These are phyloP conservation scores for Champsocephalus esox DNA, from an alignment of 2,797 vertebrate genomes.

Conservation along the genomic window DNA sequence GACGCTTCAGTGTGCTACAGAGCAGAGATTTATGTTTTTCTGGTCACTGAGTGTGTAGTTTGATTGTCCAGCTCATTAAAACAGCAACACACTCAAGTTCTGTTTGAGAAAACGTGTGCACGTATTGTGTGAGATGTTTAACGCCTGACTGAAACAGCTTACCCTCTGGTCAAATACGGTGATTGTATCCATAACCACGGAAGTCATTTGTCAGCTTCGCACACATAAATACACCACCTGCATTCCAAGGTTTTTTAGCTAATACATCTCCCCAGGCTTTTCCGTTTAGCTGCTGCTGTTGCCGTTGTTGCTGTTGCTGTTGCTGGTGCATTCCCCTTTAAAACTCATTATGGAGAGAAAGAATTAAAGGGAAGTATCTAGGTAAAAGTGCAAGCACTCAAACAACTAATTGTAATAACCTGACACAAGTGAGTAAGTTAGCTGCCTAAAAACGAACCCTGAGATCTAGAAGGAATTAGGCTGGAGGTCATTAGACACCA, in stretches of 20 bases:
- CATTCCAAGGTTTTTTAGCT: constrained; percentile 59
- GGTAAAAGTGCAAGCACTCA: constrained; percentile 72
- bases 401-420: constrained; percentile 84
- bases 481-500: constrained; percentile 70
- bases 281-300: constrained; percentile 67
- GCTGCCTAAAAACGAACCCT: constrained; percentile 71
- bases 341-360: constrained; percentile 76
- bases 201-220: constrained; percentile 69
- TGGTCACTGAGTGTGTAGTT: constrained; percentile 24
- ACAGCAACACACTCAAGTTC: constrained; percentile 23
- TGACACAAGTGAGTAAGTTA: constrained; percentile 85
- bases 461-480: constrained; percentile 73
- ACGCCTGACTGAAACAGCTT: constrained; percentile 47
- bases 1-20: neutral
- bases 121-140: constrained; percentile 25
- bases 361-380: constrained; percentile 72
- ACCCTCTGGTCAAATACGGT: constrained; percentile 66
- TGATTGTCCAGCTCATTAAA: constrained; percentile 46
- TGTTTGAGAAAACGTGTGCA: constrained; percentile 7
- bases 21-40: constrained; percentile 17
- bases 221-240: constrained; percentile 71
- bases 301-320: constrained; percentile 48
- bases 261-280: constrained; percentile 74
- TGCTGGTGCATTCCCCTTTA: constrained; percentile 62
- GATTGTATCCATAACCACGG: constrained; percentile 62